These are phyloP conservation scores for Xiphophorus maculatus DNA, from an alignment of 2,113 vertebrate species.

Conservation along the genomic window DNA sequence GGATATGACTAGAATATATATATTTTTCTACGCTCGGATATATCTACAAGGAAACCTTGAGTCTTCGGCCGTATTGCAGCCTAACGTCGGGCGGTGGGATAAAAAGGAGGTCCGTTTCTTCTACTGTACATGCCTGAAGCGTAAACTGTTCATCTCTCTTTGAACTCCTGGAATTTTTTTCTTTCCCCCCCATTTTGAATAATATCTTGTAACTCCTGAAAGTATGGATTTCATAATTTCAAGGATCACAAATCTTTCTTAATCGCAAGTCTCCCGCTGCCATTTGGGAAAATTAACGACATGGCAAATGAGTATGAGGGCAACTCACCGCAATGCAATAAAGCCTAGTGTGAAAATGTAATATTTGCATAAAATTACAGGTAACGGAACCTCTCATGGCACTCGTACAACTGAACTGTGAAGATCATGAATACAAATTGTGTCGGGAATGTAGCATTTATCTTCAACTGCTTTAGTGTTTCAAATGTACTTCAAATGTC, in stretches of 20 bases:
- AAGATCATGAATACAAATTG: not conserved
- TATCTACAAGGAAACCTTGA: not conserved
- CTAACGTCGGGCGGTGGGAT: not conserved
- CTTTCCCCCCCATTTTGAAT: not conserved
- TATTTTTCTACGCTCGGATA: not conserved
- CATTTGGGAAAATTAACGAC: conserved; percentile 44
- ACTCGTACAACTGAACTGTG: conserved; percentile 22
- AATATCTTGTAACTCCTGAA: conserved; percentile 19
- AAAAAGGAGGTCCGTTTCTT: conserved; percentile 2
- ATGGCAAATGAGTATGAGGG: conserved; percentile 58
- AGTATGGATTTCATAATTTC: conserved; percentile 45
- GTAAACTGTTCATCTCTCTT: conserved; percentile 19
- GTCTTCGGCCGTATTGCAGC: not conserved
- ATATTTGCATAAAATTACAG: conserved; percentile 38
- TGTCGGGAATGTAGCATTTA: not conserved
- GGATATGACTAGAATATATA: not conserved
- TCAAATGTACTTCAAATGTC: not conserved
- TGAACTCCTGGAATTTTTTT: conserved; percentile 18
- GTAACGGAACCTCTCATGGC: not conserved
- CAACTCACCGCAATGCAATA: conserved; percentile 35
- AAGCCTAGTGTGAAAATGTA: conserved; percentile 44
- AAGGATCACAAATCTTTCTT: conserved; percentile 51
- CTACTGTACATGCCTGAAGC: conserved; percentile 11
- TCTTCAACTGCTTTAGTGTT: not conserved
- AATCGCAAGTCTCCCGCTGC: conserved; percentile 22